Evolutionary conservation across 2,888 invertebrate genomes (phyloP).

Genomic region (Cylloceria caligata): DNA sequence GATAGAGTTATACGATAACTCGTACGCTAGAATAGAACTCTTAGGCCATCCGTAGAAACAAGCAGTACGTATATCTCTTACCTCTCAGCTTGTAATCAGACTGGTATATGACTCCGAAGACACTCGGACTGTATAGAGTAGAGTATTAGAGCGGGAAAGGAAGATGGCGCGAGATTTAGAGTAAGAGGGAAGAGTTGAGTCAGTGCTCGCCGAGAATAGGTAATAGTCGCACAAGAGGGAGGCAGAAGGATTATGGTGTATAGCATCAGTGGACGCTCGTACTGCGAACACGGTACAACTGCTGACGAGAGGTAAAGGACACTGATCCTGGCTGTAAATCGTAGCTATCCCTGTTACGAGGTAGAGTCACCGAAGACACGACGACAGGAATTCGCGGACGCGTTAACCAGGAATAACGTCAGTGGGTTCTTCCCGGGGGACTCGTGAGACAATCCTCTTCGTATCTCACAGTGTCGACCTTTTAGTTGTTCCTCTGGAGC

Average conservation of each 20-base stretch:
- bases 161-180: conserved; percentile 45
- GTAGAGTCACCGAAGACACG: conserved; percentile 59
- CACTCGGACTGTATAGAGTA: conserved; percentile 47
- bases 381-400: conserved; percentile 72
- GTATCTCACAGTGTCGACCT: conserved; percentile 49
- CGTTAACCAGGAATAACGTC: conserved; percentile 75
- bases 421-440: conserved; percentile 59
- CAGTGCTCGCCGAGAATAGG: conserved; percentile 22
- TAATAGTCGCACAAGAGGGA: conserved; percentile 49
- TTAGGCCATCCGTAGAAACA: conserved; percentile 25
- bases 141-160: conserved; percentile 37
- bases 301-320: conserved; percentile 66
- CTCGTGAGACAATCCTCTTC: conserved; percentile 56
- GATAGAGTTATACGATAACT: conserved; percentile 49
- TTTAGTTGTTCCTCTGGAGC: conserved; percentile 1
- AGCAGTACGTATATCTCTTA: conserved; percentile 26
- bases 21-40: conserved; percentile 34
- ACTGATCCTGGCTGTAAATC: conserved; percentile 76
- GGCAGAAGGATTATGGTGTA: conserved; percentile 74
- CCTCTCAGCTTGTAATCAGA: conserved; percentile 44
- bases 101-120: conserved; percentile 12
- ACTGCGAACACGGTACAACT: conserved; percentile 66
- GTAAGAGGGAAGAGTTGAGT: conserved; percentile 57
- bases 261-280: conserved; percentile 53
- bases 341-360: conserved; percentile 63